Conservation (phyloP, 2,113 vertebrate genomes). For the Amazona vittata region DNA sequence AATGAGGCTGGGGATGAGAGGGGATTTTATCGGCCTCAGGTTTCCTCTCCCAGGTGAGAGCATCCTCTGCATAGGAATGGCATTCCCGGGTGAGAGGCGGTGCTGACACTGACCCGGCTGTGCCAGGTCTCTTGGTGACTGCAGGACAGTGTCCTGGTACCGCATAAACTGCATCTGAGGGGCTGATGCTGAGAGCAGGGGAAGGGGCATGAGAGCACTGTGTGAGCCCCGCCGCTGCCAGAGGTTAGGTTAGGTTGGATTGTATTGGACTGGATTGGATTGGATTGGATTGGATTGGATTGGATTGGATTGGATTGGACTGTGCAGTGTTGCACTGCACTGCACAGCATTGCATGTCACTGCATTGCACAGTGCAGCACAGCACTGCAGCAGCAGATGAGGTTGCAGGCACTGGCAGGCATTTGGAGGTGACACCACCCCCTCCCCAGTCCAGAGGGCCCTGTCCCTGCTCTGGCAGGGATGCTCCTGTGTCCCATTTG, state of each 20-base stretch:
- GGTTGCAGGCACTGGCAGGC: neutral
- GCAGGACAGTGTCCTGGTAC: neutral
- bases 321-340: neutral
- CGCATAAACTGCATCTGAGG: rapidly evolving
- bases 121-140: neutral
- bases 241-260: too few relatives aligned
- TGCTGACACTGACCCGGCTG: neutral
- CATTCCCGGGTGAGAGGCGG: neutral
- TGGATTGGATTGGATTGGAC: too few relatives aligned
- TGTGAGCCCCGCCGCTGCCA: neutral
- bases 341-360: neutral
- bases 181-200: neutral
- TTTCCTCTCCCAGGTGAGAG: neutral
- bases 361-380: neutral
- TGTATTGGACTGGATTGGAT: neutral
- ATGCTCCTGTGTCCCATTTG: neutral
- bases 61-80: neutral
- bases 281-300: too few relatives aligned
- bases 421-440: neutral
- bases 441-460: neutral
- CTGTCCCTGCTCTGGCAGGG: neutral
- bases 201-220: neutral
- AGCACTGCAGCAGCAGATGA: neutral
- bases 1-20: neutral
- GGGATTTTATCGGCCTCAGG: neutral